These are phyloP conservation scores for Squalus acanthias DNA, from an alignment of 2,797 vertebrate species.

Conservation along the genomic window DNA sequence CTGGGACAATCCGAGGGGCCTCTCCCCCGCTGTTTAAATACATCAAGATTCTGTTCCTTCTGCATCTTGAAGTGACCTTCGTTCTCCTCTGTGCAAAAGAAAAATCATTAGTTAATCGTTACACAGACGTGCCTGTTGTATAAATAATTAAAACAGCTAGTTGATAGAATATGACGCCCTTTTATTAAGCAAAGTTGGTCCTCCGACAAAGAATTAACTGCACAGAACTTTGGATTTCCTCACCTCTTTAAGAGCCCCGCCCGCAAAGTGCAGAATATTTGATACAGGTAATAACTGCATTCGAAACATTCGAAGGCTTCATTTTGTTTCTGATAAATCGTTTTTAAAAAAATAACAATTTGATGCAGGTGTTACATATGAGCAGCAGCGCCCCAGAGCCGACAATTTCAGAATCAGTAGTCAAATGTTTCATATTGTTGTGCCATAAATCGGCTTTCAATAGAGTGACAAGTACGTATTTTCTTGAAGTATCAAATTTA, in stretches of 20 bases:
- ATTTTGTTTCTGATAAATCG: background rate
- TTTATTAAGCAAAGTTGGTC: background rate
- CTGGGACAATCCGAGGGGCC: constrained; percentile 39
- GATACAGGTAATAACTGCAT: background rate
- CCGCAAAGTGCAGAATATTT: background rate
- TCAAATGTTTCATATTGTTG: constrained; percentile 41
- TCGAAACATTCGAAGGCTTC: background rate
- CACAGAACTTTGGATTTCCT: background rate
- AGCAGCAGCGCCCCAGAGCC: too few species aligned
- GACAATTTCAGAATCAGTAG: constrained; percentile 26
- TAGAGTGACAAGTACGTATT: constrained; percentile 50
- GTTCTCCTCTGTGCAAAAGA: constrained; percentile 39
- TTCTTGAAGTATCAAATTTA: constrained; percentile 55
- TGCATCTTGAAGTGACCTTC: constrained; percentile 41
- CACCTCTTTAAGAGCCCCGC: background rate
- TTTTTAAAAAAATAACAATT: background rate
- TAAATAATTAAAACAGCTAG: constrained; percentile 16
- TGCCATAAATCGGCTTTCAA: constrained; percentile 46
- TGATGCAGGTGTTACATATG: background rate
- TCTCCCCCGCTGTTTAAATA: constrained; percentile 42
- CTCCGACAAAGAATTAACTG: background rate
- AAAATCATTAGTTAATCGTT: constrained; percentile 34
- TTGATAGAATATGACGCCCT: background rate
- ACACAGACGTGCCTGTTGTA: constrained; percentile 21
- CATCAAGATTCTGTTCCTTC: constrained; percentile 41